Base-by-base conservation (phyloP, 2,797 vertebrate species). In the Tragelaphus oryx region DNA sequence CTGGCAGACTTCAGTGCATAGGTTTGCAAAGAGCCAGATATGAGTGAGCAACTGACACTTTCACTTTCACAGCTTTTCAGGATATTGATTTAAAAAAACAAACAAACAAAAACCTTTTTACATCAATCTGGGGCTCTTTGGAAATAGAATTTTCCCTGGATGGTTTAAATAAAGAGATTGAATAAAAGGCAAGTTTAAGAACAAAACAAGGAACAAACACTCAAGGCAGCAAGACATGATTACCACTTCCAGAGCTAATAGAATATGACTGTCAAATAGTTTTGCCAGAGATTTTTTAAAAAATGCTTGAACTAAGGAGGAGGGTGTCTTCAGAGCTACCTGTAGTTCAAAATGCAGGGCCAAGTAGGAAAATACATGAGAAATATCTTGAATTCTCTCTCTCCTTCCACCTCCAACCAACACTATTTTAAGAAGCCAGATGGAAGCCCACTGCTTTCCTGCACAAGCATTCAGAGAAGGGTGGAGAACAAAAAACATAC, bases 401-500 rank as follows among this genome's bases (percentile, higher is more conserved):
- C 5, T 65, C 11, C 14, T 26, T n/a, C 11, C 14, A n/a, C 4
- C 7, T 37, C 12, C 13, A 4, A 3, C 20, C 17, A 48, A 33
- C 28, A 26, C 1, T 8, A 8, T 8, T 30, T 22, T 26, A 22
- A 17, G 3, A 79, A 13, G 26, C 28, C 68, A 52, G 1, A 5
- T 16, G 14, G 59, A 80, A 74, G 33, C 17, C 28, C 12, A 44
- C 22, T 17, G 50, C 10, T 8, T 62, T 41, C 24, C n/a, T 3
- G 0, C 13, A 5, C 30, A 86, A 65, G 14, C 4, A 74, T 68
- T 37, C 28, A 37, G 26, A 54, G 4, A 48, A n/a, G 1, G 20
- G 0, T 24, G 5, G 9, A 55, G 54, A 54, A n/a, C 7, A 0
- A 33, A 17, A 20, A 7, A 3, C 16, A n/a, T 1, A 22, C 11